These are phyloP conservation scores for Larimichthys polyactis DNA, from an alignment of 2,113 vertebrate genomes.

Conservation along the genomic window DNA sequence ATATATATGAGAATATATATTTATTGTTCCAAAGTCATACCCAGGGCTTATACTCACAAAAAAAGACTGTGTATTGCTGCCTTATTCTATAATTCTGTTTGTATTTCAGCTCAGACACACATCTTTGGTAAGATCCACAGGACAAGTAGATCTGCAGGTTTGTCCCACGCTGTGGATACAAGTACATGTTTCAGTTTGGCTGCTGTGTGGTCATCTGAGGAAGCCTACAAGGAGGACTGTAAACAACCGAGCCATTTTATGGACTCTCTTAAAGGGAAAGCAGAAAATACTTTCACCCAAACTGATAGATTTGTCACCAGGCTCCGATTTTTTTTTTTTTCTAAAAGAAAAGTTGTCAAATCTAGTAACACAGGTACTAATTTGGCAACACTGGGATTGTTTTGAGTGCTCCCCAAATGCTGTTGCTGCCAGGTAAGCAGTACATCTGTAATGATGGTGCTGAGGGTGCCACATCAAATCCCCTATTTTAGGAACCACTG, in stretches of 20 bases:
- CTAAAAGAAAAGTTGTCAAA: neutral
- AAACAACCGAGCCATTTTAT: conserved; percentile 18
- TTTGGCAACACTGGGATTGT: neutral
- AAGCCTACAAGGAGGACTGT: conserved; percentile 1
- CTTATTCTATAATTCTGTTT: neutral
- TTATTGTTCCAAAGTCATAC: neutral
- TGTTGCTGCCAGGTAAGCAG: neutral
- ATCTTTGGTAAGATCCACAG: neutral
- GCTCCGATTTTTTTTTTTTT: neutral
- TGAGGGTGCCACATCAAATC: too few species aligned
- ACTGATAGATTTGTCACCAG: conserved; percentile 39
- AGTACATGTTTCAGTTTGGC: neutral
- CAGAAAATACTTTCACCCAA: conserved; percentile 19
- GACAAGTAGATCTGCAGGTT: conserved; percentile 2
- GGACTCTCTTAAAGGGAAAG: conserved; percentile 41
- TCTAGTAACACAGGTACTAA: neutral
- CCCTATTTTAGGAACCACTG: neutral
- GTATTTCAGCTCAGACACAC: neutral
- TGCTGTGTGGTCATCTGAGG: conserved; percentile 17
- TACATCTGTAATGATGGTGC: too few species aligned
- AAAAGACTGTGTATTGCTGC: neutral
- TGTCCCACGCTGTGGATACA: neutral
- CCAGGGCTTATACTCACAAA: neutral
- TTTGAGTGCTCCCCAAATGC: neutral
- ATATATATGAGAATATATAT: neutral